Evolutionary conservation across 2,888 invertebrate genomes (phyloP).

Genomic region (Aelia acuminata): DNA sequence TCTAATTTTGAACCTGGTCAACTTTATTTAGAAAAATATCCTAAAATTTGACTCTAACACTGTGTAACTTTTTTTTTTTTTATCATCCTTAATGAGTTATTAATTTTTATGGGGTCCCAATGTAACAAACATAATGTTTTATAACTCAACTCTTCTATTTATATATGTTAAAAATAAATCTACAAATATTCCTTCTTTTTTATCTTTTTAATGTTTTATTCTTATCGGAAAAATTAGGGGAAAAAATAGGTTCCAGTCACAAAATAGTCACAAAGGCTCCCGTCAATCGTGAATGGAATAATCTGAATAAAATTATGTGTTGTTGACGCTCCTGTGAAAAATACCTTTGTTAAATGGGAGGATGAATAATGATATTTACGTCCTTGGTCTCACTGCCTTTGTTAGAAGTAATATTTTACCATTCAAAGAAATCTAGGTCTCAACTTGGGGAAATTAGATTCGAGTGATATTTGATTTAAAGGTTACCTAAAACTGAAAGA

Average conservation of each 20-base stretch:
- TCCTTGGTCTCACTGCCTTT: conserved; percentile 6
- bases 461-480: conserved; percentile 29
- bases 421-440: conserved; percentile 25
- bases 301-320: conserved; percentile 39
- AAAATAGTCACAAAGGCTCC: background rate
- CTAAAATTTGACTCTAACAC: too few relatives aligned
- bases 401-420: conserved; percentile 13
- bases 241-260: background rate
- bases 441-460: conserved; percentile 19
- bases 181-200: background rate
- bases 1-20: too few relatives aligned
- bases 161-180: too few relatives aligned
- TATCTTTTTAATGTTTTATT: background rate
- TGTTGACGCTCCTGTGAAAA: conserved; percentile 7
- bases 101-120: too few relatives aligned
- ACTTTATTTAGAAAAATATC: too few relatives aligned
- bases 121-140: too few relatives aligned
- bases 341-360: background rate
- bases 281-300: conserved; percentile 12
- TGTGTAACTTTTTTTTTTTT: too few relatives aligned
- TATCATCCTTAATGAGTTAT: too few relatives aligned
- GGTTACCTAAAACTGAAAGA: background rate
- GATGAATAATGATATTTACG: conserved; percentile 20
- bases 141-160: too few relatives aligned
- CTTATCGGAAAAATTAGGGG: background rate